phyloP scores from a whole-genome alignment of 2,113 vertebrate species.

The Gobiocypris rarus region DNA sequence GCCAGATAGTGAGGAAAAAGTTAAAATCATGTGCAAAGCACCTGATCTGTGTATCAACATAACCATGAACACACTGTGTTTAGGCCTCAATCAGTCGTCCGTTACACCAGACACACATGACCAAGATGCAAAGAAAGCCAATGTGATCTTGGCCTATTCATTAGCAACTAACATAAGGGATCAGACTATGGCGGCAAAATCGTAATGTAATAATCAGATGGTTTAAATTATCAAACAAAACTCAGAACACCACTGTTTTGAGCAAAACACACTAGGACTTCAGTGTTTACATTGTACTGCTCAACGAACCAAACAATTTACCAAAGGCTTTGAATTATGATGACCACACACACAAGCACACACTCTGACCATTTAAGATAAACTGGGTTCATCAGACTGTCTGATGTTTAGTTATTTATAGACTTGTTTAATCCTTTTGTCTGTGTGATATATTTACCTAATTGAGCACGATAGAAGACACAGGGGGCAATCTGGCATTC shows the following conservation, averaged over 20 bases:
- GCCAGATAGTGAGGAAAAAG: neutral
- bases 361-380: slow-evolving; percentile 28
- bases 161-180: neutral
- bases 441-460: slow-evolving; percentile 24
- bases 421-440: slow-evolving; percentile 31
- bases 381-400: slow-evolving; percentile 14
- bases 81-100: neutral
- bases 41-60: slow-evolving; percentile 1
- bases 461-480: slow-evolving; percentile 4
- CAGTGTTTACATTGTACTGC: neutral
- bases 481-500: slow-evolving; percentile 23
- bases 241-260: slow-evolving; percentile 5
- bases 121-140: neutral
- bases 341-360: slow-evolving; percentile 2
- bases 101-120: neutral
- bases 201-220: neutral
- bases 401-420: slow-evolving; percentile 38
- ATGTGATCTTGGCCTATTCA: neutral
- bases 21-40: neutral
- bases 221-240: neutral
- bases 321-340: neutral
- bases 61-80: neutral
- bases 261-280: neutral
- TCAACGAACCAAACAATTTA: slow-evolving; percentile 11
- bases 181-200: neutral